A percentile compares a stretch with the other conserved stretches of the same genome.
Conservation (phyloP, 2,113 vertebrate genomes). For the Crotalus horridus region DNA sequence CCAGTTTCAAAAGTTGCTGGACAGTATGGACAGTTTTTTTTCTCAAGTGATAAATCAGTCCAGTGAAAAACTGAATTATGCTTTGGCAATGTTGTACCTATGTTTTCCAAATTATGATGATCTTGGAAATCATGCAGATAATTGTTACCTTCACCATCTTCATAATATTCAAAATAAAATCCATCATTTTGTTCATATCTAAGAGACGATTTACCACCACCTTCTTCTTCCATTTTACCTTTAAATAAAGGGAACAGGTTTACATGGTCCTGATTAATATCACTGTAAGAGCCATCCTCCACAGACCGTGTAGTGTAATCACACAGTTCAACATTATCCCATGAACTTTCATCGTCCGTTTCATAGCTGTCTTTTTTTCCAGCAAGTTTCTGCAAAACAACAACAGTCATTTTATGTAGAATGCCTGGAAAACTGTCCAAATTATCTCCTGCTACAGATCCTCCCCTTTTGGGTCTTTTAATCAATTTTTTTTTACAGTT, state of each 20-base stretch:
- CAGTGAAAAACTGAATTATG: constrained; percentile 80
- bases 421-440: constrained; percentile 83
- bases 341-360: constrained; percentile 78
- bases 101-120: constrained; percentile 74
- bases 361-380: constrained; percentile 81
- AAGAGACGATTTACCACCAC: constrained; percentile 71
- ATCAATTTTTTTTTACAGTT: constrained; percentile 71
- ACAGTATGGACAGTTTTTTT: constrained; percentile 88
- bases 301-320: constrained; percentile 77
- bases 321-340: constrained; percentile 77
- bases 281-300: constrained; percentile 74
- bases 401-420: constrained; percentile 80
- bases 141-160: constrained; percentile 71
- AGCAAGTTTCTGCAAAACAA: constrained; percentile 80
- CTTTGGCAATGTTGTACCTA: constrained; percentile 73
- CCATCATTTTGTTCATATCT: constrained; percentile 77
- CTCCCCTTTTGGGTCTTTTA: constrained; percentile 71
- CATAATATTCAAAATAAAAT: constrained; percentile 83
- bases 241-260: constrained; percentile 77
- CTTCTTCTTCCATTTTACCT: constrained; percentile 74
- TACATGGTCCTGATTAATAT: constrained; percentile 75
- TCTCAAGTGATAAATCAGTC: constrained; percentile 80
- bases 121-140: constrained; percentile 77
- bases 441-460: constrained; percentile 72
- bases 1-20: constrained; percentile 91